Conservation (phyloP, 2,113 vertebrate species). For the Tauraco erythrolophus region DNA sequence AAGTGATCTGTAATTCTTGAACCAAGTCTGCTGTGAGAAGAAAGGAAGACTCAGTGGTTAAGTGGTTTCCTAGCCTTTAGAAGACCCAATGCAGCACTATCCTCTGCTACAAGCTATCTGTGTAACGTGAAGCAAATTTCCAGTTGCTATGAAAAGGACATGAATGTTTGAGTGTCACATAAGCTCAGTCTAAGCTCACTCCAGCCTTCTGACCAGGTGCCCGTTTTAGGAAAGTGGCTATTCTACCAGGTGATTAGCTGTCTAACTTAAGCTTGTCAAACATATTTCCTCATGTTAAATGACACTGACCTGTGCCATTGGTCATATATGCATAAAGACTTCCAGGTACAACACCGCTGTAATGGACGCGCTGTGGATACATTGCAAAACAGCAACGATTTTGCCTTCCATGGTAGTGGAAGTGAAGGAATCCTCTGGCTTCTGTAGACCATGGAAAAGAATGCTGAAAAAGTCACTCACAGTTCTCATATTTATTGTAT, state of each 20-base stretch:
- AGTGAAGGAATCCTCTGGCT: background rate
- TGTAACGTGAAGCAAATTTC: background rate
- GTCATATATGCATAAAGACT: background rate
- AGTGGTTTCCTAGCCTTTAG: background rate
- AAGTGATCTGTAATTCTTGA: background rate
- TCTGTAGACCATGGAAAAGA: background rate
- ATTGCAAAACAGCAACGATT: background rate
- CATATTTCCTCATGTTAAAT: background rate
- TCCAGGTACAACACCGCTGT: background rate
- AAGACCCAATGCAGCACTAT: accelerated
- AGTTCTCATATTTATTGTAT: background rate
- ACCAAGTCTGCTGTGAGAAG: background rate
- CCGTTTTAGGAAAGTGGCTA: background rate
- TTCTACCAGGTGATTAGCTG: background rate
- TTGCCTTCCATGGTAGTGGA: background rate
- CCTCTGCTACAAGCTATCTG: background rate
- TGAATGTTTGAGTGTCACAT: background rate
- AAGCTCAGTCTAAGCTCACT: background rate
- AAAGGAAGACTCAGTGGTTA: background rate
- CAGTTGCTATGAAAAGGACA: background rate
- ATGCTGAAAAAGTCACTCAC: background rate
- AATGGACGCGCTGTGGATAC: background rate
- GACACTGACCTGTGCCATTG: background rate
- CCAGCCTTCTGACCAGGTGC: background rate
- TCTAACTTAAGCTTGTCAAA: background rate